These are phyloP conservation scores for Rhinichthys osculus DNA, from an alignment of 2,797 vertebrate species.

Conservation along the genomic window DNA sequence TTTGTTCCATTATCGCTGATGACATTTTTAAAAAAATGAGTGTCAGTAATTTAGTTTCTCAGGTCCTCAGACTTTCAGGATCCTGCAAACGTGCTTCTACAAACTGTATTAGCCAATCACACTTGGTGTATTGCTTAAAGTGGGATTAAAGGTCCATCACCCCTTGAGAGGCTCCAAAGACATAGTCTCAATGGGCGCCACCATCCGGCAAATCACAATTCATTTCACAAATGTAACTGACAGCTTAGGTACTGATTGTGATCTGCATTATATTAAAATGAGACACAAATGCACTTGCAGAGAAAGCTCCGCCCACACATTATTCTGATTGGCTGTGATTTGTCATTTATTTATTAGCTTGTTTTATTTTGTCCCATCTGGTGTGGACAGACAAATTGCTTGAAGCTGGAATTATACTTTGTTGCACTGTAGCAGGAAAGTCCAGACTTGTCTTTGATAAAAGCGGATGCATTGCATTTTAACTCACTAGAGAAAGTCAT, in stretches of 20 bases:
- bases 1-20: background rate
- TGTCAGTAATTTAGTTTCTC: background rate
- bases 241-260: background rate
- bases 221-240: background rate
- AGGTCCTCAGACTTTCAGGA: background rate
- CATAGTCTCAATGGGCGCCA: no score
- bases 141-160: background rate
- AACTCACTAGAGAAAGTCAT: background rate
- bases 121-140: background rate
- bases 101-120: background rate
- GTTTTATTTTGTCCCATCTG: background rate
- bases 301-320: background rate
- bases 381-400: background rate
- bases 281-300: background rate
- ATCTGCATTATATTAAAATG: background rate
- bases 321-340: conserved; percentile 2
- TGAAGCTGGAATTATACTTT: background rate
- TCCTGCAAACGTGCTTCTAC: background rate
- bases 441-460: conserved; percentile 32
- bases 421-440: background rate
- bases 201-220: background rate
- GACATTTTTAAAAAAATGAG: background rate
- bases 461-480: conserved; percentile 17
- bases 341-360: background rate
- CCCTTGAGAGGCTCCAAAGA: background rate